Conservation (phyloP, 2,113 vertebrate species). For the Larimichthys polyactis region DNA sequence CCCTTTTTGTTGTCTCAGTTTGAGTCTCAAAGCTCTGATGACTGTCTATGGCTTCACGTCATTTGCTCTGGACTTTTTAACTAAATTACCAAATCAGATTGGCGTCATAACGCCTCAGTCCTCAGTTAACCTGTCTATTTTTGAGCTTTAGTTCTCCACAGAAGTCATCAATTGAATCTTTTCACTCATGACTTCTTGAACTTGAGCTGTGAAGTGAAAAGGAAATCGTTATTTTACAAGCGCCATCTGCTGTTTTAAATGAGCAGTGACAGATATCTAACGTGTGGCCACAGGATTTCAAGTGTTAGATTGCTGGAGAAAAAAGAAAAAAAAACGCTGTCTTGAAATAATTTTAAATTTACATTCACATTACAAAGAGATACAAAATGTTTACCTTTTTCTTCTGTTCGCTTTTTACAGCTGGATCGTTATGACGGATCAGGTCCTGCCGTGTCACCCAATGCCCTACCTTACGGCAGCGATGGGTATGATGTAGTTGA, state of each 20-base stretch:
- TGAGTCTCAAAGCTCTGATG: neutral
- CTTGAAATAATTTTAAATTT: neutral
- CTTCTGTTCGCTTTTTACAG: constrained; percentile 61
- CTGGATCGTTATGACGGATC: constrained; percentile 86
- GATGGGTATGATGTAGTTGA: constrained; percentile 93
- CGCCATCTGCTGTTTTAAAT: constrained; percentile 43
- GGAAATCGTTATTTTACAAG: neutral
- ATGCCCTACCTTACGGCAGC: constrained; percentile 89
- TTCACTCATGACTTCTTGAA: neutral
- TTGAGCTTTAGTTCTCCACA: neutral
- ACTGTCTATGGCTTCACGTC: neutral
- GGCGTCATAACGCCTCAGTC: neutral
- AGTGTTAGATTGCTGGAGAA: neutral
- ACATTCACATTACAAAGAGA: neutral
- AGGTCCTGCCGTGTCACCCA: constrained; percentile 91
- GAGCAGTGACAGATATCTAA: neutral
- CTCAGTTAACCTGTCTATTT: neutral
- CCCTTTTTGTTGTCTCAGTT: neutral
- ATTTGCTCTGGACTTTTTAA: neutral
- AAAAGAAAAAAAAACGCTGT: neutral
- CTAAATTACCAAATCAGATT: constrained; percentile 9
- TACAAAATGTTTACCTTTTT: neutral
- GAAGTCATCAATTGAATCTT: neutral
- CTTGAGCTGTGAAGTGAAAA: neutral
- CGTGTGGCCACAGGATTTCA: neutral